Base-by-base conservation (phyloP, 2,113 vertebrate genomes). In the Euleptes europaea region DNA sequence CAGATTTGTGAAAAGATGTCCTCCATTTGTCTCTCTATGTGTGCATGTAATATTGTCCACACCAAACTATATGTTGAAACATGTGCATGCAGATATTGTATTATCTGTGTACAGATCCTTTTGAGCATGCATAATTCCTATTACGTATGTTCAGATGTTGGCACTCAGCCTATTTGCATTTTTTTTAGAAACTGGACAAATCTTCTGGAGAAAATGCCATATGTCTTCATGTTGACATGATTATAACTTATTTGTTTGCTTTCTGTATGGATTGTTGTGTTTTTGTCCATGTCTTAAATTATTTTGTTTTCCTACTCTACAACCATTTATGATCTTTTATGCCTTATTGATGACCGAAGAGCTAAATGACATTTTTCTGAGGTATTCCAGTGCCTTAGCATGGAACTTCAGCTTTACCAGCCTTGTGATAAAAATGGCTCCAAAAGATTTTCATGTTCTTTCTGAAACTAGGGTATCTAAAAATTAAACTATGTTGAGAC, bases 11-110 rank as follows among this genome's bases (percentile, higher is more conserved):
- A 81, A 75, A 65, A 51, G 28, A 42, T n/a, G n/a, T 38, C 42
- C 75, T 63, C 60, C 88, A 31, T 67, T 76, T 65, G 23, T 38
- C 1, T 78, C 49, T 71, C 42, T 83, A 13, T 73, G 28, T 87
- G 42, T 51, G 49, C 49, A 44, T 84, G 66, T 71, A 78, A 9
- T 49, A 33, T 51, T 84, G 6, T 70, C 23, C 21, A 11, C 51
- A 28, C 77, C 5, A 31, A 69, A 51, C 19, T 21, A 15, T 54
- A 21, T 69, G 38, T 67, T 54, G n/a, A 47, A 63, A 38, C 78
- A 74, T 83, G 87, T 91, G 88, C 84, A 88, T 71, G 73, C 69
- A 86, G 90, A 57, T 83, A 73, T 67, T 87, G 38, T 33, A 87
- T 35, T 7, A 82, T 28, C 2, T 4, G 13, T 79, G 3, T 7